Conservation (phyloP, 2,113 vertebrate genomes). For the Solea solea region DNA sequence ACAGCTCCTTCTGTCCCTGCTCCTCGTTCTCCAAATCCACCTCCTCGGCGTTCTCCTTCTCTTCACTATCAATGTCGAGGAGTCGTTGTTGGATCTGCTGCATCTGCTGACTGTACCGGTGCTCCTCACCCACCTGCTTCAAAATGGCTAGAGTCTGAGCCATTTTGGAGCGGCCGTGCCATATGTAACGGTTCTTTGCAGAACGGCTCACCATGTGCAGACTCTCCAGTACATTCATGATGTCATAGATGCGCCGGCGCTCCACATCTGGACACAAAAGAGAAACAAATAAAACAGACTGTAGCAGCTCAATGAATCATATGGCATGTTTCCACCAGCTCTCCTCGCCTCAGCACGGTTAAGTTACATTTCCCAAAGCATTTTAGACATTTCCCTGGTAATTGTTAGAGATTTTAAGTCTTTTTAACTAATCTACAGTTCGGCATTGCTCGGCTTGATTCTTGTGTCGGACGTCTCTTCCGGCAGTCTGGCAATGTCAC, state of each 20-base stretch:
- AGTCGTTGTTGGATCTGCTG: conserved; percentile 87
- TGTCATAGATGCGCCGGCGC: conserved; percentile 94
- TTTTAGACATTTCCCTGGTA: no score
- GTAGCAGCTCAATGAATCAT: not conserved
- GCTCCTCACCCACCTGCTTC: conserved; percentile 87
- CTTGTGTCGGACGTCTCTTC: no score
- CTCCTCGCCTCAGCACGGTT: no score
- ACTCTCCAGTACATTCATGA: conserved; percentile 97
- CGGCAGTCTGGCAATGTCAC: no score
- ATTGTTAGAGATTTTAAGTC: no score
- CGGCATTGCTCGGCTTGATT: no score
- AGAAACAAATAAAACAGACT: not conserved
- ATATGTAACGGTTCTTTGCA: conserved; percentile 93
- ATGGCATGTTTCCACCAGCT: no score
- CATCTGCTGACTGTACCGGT: conserved; percentile 89
- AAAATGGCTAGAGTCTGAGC: conserved; percentile 88
- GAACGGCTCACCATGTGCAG: conserved; percentile 97
- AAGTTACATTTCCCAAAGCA: no score
- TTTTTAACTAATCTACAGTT: no score
- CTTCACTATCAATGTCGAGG: conserved; percentile 74
- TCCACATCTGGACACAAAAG: conserved; percentile 84
- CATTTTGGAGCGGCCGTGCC: conserved; percentile 91
- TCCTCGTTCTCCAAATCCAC: conserved; percentile 56
- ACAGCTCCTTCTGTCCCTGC: conserved; percentile 81
- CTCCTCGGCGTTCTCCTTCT: conserved; percentile 78